These are phyloP conservation scores for Dasysyrphus albostriatus DNA, from an alignment of 2,888 invertebrate species.

Conservation along the genomic window DNA sequence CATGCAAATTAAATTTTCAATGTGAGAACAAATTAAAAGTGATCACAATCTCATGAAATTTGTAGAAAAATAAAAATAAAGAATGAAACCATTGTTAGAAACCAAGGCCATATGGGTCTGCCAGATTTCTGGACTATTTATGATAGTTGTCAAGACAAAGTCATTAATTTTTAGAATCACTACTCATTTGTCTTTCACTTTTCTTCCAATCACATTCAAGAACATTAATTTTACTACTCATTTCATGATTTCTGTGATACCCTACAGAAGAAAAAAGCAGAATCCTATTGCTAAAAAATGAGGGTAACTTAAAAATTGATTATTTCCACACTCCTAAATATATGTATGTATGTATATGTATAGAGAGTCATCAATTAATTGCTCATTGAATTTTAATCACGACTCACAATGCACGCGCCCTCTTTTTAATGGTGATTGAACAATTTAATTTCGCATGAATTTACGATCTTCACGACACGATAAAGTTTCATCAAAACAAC, in stretches of 20 bases:
- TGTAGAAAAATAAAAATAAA: neutral
- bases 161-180: neutral
- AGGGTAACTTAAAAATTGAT: neutral
- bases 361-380: conserved; percentile 51
- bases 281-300: neutral
- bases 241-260: neutral
- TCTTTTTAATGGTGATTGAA: conserved; percentile 71
- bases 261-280: neutral
- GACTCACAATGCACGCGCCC: conserved; percentile 52
- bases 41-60: conserved; percentile 37
- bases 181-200: neutral
- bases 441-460: conserved; percentile 69
- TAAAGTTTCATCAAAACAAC: conserved; percentile 39
- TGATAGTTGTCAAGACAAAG: neutral
- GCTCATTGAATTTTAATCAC: conserved; percentile 70
- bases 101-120: neutral
- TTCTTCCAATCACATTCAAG: neutral
- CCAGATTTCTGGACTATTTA: neutral
- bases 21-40: conserved; percentile 57
- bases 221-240: neutral
- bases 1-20: conserved; percentile 19
- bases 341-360: neutral
- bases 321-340: conserved; percentile 15
- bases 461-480: conserved; percentile 60
- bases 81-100: neutral